Percentiles rank a stretch among this genome's conserved stretches.
phyloP scores from a whole-genome alignment of 2,888 invertebrate species.

The Geophilus truncorum region DNA sequence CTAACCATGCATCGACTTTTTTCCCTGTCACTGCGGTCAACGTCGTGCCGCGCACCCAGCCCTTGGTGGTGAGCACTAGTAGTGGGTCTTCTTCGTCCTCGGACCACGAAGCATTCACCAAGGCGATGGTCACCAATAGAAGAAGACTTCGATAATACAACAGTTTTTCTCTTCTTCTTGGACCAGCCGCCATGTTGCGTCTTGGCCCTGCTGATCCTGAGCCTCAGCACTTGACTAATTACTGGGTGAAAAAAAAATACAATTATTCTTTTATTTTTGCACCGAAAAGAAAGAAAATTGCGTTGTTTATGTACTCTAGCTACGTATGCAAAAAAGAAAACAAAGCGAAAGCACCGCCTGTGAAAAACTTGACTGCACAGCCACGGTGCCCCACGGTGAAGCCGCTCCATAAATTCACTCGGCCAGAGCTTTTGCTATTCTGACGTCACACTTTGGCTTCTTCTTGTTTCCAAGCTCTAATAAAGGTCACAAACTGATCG shows the following conservation, averaged over 20 bases:
- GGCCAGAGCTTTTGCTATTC: not conserved
- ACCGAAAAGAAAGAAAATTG: not conserved
- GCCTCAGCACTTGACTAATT: constrained; percentile 13
- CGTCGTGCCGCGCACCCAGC: constrained; percentile 66
- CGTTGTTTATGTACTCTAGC: too few species aligned
- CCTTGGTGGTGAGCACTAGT: constrained; percentile 68
- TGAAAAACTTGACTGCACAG: not conserved
- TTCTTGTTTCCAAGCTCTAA: not conserved
- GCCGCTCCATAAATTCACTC: not conserved
- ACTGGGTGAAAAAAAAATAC: not conserved
- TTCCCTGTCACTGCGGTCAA: constrained; percentile 69
- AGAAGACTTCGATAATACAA: not conserved
- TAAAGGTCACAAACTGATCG: not conserved
- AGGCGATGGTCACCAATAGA: not conserved
- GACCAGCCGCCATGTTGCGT: constrained; percentile 20
- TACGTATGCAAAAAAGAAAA: too few species aligned
- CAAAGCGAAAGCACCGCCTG: too few species aligned
- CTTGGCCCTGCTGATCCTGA: constrained; percentile 22
- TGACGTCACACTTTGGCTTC: not conserved
- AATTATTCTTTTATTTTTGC: not conserved
- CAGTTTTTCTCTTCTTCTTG: constrained; percentile 16
- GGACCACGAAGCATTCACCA: not conserved
- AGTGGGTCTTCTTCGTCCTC: constrained; percentile 60
- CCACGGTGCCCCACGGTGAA: not conserved
- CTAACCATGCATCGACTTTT: constrained; percentile 72